These are phyloP conservation scores for Coluber constrictor DNA, from an alignment of 2,797 vertebrate species.

Conservation along the genomic window DNA sequence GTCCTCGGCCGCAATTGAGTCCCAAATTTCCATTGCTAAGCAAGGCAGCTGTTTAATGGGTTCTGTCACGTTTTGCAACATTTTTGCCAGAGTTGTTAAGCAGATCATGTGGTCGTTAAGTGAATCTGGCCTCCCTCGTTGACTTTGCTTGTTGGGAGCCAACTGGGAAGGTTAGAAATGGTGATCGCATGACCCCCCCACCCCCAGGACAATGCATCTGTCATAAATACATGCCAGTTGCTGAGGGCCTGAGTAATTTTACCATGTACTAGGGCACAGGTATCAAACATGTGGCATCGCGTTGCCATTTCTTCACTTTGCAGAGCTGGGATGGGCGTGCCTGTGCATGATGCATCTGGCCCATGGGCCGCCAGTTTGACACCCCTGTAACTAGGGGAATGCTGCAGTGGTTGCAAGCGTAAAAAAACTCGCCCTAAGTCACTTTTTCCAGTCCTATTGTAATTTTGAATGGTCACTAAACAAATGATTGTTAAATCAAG, in stretches of 20 bases:
- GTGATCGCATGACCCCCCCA: neutral
- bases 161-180: neutral
- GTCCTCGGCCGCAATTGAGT: neutral
- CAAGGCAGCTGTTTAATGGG: neutral
- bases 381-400: neutral
- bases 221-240: neutral
- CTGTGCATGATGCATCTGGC: too few species aligned
- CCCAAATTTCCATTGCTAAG: neutral
- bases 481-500: neutral
- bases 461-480: neutral
- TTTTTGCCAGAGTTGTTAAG: neutral
- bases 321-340: too few species aligned
- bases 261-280: too few species aligned
- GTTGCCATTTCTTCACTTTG: too few species aligned
- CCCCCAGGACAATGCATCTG: neutral
- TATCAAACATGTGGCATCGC: too few species aligned
- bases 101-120: neutral
- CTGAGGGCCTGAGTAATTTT: neutral
- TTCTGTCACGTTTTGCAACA: neutral
- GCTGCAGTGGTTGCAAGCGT: neutral
- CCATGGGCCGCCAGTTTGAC: too few species aligned
- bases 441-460: neutral
- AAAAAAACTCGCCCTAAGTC: neutral
- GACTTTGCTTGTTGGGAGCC: neutral
- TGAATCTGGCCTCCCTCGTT: neutral